A percentile compares a stretch with the other conserved stretches of the same genome.
These are phyloP conservation scores for Coleophora deauratella DNA, from an alignment of 2,888 invertebrate genomes.

Conservation along the genomic window DNA sequence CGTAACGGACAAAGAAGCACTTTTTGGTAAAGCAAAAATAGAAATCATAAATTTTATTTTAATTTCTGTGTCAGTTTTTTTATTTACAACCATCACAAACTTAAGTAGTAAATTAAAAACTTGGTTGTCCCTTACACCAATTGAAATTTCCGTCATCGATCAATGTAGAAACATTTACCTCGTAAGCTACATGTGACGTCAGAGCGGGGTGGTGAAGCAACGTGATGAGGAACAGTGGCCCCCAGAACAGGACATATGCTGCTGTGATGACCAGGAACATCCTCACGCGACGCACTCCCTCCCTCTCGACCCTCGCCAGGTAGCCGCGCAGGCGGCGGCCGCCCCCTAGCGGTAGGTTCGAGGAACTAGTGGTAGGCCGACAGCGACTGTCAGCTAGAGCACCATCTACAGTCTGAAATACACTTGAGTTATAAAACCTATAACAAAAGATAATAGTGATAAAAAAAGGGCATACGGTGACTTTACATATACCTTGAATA, in stretches of 20 bases:
- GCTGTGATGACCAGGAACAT: slow-evolving; percentile 90
- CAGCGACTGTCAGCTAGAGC: slow-evolving; percentile 48
- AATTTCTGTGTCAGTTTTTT: too few species aligned
- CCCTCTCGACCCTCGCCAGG: slow-evolving; percentile 83
- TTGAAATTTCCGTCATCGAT: too few species aligned
- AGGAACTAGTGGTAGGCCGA: slow-evolving; percentile 36
- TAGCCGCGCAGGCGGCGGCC: slow-evolving; percentile 84
- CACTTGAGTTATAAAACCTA: slow-evolving; percentile 3
- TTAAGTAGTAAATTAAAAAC: too few species aligned
- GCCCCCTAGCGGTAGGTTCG: slow-evolving; percentile 75
- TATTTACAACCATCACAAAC: too few species aligned
- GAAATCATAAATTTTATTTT: too few species aligned
- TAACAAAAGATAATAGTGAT: background rate
- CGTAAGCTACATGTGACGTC: slow-evolving; percentile 82
- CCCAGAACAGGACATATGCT: slow-evolving; percentile 92
- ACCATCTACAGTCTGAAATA: slow-evolving; percentile 58
- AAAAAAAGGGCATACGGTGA: too few species aligned
- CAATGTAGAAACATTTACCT: slow-evolving; percentile 71
- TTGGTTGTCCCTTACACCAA: too few species aligned
- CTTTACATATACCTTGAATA: too few species aligned
- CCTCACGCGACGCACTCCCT: slow-evolving; percentile 86
- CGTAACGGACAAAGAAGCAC: too few species aligned
- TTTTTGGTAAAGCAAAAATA: too few species aligned
- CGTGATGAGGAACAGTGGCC: slow-evolving; percentile 90
- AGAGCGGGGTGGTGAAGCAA: slow-evolving; percentile 83